These are phyloP conservation scores for Metacarcinus magister DNA, from an alignment of 2,888 invertebrate genomes.

Conservation along the genomic window DNA sequence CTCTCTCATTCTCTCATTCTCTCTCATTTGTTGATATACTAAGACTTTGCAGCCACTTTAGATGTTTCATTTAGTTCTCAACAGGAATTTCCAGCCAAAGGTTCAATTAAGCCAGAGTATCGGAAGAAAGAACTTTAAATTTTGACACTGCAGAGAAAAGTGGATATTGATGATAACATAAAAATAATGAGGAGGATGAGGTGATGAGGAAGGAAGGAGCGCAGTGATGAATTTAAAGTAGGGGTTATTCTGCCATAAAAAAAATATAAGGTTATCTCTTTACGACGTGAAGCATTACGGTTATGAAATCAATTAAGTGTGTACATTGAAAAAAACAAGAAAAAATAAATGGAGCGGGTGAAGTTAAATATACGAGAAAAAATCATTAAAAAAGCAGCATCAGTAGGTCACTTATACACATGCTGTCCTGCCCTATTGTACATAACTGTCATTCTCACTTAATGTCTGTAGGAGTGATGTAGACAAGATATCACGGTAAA, in stretches of 20 bases:
- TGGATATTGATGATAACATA: neutral
- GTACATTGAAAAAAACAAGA: neutral
- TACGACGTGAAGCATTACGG: neutral
- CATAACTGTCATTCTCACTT: no score
- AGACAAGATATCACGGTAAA: no score
- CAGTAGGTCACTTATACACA: no score
- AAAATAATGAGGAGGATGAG: neutral
- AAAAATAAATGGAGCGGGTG: no score
- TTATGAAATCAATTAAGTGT: neutral
- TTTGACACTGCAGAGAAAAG: neutral
- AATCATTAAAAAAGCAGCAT: no score
- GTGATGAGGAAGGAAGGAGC: neutral
- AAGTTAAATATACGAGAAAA: no score
- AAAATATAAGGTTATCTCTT: neutral
- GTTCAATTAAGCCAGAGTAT: neutral
- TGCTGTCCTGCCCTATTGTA: no score
- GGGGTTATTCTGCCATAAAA: neutral
- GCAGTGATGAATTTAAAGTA: neutral
- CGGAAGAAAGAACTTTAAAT: neutral
- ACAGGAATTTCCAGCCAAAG: neutral
- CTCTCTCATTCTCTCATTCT: slow-evolving; percentile 10
- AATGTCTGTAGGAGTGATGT: no score
- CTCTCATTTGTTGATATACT: neutral
- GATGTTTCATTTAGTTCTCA: neutral
- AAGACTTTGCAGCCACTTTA: neutral